Conservation (phyloP, 2,797 vertebrate genomes). For the Gymnodraco acuticeps region DNA sequence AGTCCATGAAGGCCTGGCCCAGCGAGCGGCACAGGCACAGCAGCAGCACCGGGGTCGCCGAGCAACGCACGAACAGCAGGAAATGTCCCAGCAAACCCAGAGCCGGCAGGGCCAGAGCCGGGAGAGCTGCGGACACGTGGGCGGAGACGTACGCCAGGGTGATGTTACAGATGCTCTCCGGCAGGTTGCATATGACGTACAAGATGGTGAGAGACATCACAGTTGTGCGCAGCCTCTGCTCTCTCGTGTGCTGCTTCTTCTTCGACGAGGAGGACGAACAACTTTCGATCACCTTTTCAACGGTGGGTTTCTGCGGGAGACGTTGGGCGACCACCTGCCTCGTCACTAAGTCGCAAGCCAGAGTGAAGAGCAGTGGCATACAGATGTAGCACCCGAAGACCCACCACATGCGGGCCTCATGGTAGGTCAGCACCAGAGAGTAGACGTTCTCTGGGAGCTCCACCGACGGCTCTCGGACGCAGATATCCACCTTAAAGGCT, state of each 20-base stretch:
- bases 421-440: conserved; percentile 94
- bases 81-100: conserved; percentile 92
- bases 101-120: conserved; percentile 36
- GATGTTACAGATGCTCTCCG: conserved; percentile 90
- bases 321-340: conserved; percentile 84
- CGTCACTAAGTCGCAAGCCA: conserved; percentile 93
- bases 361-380: conserved; percentile 92
- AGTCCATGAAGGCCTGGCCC: conserved; percentile 94
- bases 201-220: conserved; percentile 87
- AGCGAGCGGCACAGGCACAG: conserved; percentile 91
- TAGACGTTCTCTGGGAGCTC: conserved; percentile 89
- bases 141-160: conserved; percentile 87
- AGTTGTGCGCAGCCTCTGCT: conserved; percentile 86
- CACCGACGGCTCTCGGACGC: conserved; percentile 87
- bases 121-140: conserved; percentile 72
- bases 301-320: neutral
- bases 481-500: conserved; percentile 80
- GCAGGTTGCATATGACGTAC: conserved; percentile 89
- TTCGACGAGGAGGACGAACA: conserved; percentile 51
- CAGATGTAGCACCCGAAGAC: conserved; percentile 96
- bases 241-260: conserved; percentile 67
- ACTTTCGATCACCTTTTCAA: conserved; percentile 49
- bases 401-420: conserved; percentile 96
- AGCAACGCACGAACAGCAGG: conserved; percentile 91
- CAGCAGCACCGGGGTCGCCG: conserved; percentile 89